Base-by-base conservation (phyloP, 1,140 invertebrate genomes). In the Condylostylus longicornis region DNA sequence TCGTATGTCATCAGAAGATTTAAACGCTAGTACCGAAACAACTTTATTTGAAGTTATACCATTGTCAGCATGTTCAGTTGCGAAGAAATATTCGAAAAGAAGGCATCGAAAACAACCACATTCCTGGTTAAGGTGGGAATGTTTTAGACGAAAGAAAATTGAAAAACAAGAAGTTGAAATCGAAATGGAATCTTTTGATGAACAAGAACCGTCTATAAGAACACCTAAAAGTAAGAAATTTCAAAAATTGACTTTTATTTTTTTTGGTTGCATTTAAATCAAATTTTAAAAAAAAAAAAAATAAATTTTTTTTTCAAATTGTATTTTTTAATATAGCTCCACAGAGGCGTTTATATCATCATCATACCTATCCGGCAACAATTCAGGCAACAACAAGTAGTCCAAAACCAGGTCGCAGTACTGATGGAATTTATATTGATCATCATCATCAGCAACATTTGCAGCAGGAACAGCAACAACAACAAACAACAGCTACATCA, bases 1-100 rank as follows among this genome's bases (percentile, higher is more conserved):
- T 18, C 42, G 34, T 1, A 33, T 38, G 25, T 41, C 43, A 30
- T 51, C 53, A 2, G 53, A 56, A 17, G n/a, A n/a, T n/a, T 53
- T 47, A 25, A 42, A 47, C 4, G 42, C 35, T 18, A 58, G 55
- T 43, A 55, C 51, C 9, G 55, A 58, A 23, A 47, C 53, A 19
- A 51, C 48, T 35, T 54, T 56, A 29, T 53, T 55, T 28, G 57
- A 58, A 33, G 58, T 62, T 4, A 60, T 55, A 34, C 54, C 54
- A 1, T 38, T 54, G 10, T 51, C 54, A 20, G 54, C 53, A 51
- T 58, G 55, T 29, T 44, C 55, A 20, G 48, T 58, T 13, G 49
- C 46, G 14, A 56, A 58, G 37, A 34, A 33, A 19, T 34, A 18
- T 35, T 35, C 28, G 18, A 50, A 45, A 33, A 42, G 38, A 31